Evolutionary conservation across 2,888 invertebrate species (phyloP), one percentile per base, ranked within the genome.

Genomic region (Lamproptera curius): DNA sequence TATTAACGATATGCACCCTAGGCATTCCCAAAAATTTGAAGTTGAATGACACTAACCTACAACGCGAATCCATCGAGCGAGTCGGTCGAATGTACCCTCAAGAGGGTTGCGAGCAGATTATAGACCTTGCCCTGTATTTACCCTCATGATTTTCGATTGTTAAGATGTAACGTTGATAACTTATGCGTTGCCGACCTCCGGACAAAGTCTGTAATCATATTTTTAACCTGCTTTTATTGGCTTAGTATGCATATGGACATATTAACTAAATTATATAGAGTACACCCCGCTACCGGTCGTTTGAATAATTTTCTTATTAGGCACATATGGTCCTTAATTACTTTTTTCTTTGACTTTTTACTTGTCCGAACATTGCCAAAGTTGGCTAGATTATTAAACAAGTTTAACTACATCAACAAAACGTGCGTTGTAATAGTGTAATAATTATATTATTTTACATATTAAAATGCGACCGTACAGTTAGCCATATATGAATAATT

Each of bases 61-160:
- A 62, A 62, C 67, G 65, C 74, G 65, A 70, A 63, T 58, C 64
- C 67, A 67, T 71, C 73, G 72, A 60, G 56, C 61, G 60, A 63
- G 64, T 61, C 55, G 61, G 53, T 62, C 60, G 63, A 59, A 64
- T 56, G 63, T 13, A 59, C 63, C 58, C 64, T 50, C 49, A 53
- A 54, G 65, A 67, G 63, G 63, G 55, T 56, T 42, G 28, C 37
- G 57, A 61, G 58, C 61, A 66, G 72, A 75, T 77, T 78, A 76
- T 63, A 56, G 55, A 60, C 61, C 63, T 62, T 65, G 63, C 61
- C 58, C 58, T 47, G 52, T 58, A 67, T 70, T 72, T 66, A 67
- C 63, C 57, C 57, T 60, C 58, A 57, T 64, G 61, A 65, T 62
- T 55, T 62, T 62, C 59, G 61, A 61, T 62, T 61, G 59, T 57